Conservation (phyloP, 2,888 invertebrate species). For the Agelastica alni region DNA sequence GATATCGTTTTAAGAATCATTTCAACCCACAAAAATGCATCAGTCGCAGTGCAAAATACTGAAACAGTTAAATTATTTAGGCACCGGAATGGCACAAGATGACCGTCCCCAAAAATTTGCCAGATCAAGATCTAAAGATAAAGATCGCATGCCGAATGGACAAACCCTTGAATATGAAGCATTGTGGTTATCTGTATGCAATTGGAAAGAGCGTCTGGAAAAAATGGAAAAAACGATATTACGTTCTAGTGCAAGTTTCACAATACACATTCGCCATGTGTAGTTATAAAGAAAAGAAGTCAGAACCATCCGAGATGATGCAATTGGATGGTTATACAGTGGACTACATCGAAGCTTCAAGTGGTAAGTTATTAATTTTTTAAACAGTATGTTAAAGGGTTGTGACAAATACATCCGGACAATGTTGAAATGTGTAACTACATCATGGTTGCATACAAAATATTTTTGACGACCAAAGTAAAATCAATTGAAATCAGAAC, state of each 20-base stretch:
- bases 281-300: constrained; percentile 98
- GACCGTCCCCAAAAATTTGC: constrained; percentile 91
- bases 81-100: constrained; percentile 98
- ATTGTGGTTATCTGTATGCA: constrained; percentile 92
- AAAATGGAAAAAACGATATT: constrained; percentile 99
- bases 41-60: too few species aligned
- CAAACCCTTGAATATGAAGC: constrained; percentile 98
- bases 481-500: too few species aligned
- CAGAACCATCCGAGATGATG: constrained; percentile 99
- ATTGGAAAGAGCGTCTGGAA: constrained; percentile 98
- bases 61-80: too few species aligned
- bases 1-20: too few species aligned
- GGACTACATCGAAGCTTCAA: constrained; percentile 96
- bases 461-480: too few species aligned
- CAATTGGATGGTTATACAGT: constrained; percentile 99
- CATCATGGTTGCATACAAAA: too few species aligned
- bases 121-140: constrained; percentile 94
- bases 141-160: constrained; percentile 98
- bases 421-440: too few species aligned
- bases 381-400: background rate
- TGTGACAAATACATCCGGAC: too few species aligned
- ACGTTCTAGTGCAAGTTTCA: constrained; percentile 97
- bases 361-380: constrained; percentile 67
- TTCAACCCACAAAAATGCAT: too few species aligned
- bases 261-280: constrained; percentile 99